These are phyloP conservation scores for Hemibagrus wyckioides DNA, from an alignment of 2,113 vertebrate genomes.

Conservation along the genomic window DNA sequence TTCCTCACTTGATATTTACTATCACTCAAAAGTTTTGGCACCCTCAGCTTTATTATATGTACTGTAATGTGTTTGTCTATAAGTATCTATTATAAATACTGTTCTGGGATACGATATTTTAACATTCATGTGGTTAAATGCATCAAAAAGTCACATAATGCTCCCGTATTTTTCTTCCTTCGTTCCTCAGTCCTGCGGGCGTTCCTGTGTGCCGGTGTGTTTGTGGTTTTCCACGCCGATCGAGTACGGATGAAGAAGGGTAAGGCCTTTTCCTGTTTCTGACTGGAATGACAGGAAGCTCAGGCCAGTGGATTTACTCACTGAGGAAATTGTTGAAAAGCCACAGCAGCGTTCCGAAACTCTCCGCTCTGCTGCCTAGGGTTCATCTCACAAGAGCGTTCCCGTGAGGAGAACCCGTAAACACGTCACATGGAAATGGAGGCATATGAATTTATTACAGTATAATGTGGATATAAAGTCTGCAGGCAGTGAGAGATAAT, in stretches of 20 bases:
- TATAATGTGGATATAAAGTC: not conserved
- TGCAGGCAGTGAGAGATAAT: constrained; percentile 25
- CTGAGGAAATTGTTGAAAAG: constrained; percentile 53
- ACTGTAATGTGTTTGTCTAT: too few species aligned
- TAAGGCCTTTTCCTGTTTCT: constrained; percentile 49
- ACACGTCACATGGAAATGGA: not conserved
- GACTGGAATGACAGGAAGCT: constrained; percentile 48
- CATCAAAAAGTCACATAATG: not conserved
- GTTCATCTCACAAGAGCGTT: not conserved
- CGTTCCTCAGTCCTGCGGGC: not conserved
- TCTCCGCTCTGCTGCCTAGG: not conserved
- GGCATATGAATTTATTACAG: not conserved
- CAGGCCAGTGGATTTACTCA: constrained; percentile 42
- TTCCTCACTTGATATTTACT: too few species aligned
- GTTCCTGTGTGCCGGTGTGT: constrained; percentile 31
- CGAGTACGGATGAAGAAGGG: constrained; percentile 14
- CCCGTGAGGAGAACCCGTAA: not conserved
- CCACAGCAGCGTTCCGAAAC: constrained; percentile 21
- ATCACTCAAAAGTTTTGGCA: too few species aligned
- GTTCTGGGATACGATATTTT: not conserved
- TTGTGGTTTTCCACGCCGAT: constrained; percentile 21
- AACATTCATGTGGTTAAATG: not conserved
- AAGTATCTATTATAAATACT: not conserved
- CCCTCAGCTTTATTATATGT: too few species aligned
- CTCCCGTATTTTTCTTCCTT: not conserved